These are phyloP conservation scores for Labeo rohita DNA, from an alignment of 2,113 vertebrate genomes.

Conservation along the genomic window DNA sequence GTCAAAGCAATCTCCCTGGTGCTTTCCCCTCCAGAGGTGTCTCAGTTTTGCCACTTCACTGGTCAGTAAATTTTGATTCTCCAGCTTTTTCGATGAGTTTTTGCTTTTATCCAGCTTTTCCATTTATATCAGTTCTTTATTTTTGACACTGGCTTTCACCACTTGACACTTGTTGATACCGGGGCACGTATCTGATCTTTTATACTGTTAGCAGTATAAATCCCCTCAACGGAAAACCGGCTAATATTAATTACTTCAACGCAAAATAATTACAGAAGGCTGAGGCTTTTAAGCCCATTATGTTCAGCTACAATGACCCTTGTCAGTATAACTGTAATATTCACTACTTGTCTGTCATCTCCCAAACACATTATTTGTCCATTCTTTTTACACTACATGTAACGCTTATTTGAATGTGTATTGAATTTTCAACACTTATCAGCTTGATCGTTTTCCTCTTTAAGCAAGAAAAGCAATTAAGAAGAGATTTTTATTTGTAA, in stretches of 20 bases:
- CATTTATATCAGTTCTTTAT: slow-evolving; percentile 29
- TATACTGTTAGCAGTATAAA: not conserved
- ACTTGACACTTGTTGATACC: slow-evolving; percentile 20
- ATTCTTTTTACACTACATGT: not conserved
- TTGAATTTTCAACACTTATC: slow-evolving; percentile 16
- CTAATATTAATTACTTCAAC: not conserved
- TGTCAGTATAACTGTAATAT: not conserved
- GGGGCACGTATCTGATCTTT: not conserved
- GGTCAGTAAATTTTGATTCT: slow-evolving; percentile 36
- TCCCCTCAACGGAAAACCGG: not conserved
- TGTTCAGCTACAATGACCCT: slow-evolving; percentile 1
- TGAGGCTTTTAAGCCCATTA: not conserved
- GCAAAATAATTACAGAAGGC: not conserved
- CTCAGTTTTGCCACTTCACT: slow-evolving; percentile 41
- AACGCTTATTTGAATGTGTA: not conserved
- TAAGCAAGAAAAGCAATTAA: slow-evolving; percentile 12
- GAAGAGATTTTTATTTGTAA: slow-evolving; percentile 21
- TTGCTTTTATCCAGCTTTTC: slow-evolving; percentile 22
- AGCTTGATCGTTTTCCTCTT: slow-evolving; percentile 8
- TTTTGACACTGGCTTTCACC: slow-evolving; percentile 34
- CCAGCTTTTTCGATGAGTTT: slow-evolving; percentile 19
- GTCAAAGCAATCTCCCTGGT: slow-evolving; percentile 37
- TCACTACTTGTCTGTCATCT: not conserved
- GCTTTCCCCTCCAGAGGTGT: slow-evolving; percentile 41
- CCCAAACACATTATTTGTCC: not conserved